These are phyloP conservation scores for Otolemur crassicaudatus DNA, from an alignment of 2,797 vertebrate species.

Conservation along the genomic window DNA sequence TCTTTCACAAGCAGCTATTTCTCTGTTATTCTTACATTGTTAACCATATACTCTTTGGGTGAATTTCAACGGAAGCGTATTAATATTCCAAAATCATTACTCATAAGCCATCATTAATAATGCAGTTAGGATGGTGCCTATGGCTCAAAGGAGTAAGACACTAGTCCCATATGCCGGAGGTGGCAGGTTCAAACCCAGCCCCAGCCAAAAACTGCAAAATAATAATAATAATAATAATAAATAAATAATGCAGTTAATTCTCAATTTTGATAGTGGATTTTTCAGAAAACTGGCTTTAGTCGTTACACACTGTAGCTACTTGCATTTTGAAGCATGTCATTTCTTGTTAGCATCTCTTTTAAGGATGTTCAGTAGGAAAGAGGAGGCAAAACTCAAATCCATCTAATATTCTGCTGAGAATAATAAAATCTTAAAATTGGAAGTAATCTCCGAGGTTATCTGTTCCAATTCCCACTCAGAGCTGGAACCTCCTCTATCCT, in stretches of 20 bases:
- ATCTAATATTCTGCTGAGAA: background rate
- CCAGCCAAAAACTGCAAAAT: no score
- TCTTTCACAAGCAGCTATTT: background rate
- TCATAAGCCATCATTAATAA: background rate
- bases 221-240: no score
- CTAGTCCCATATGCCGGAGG: no score
- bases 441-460: conserved; percentile 45
- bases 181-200: no score
- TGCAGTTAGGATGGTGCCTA: background rate
- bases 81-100: conserved; percentile 20
- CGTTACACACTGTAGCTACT: background rate
- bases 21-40: background rate
- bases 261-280: conserved; percentile 34
- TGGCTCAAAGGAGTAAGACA: no score
- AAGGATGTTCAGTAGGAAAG: background rate
- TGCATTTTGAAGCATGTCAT: background rate
- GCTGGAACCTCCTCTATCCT: background rate
- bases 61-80: background rate
- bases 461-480: background rate
- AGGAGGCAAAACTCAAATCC: background rate
- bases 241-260: background rate
- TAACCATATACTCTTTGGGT: background rate
- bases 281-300: background rate
- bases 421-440: conserved; percentile 33
- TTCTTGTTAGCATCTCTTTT: background rate